Evolutionary conservation across 2,888 invertebrate species (phyloP).

Genomic region (Ametastegia equiseti): DNA sequence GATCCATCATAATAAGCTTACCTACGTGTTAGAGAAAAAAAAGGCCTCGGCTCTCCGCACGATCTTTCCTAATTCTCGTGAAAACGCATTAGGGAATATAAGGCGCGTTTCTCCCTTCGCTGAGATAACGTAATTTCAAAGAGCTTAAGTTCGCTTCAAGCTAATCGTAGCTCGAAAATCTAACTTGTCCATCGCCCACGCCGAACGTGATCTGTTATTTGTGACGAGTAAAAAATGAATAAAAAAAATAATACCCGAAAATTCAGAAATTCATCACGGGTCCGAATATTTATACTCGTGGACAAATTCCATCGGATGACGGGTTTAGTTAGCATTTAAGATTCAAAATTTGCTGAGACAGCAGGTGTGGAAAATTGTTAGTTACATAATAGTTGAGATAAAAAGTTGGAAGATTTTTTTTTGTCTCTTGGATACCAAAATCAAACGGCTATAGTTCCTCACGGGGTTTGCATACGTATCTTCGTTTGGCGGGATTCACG

Average conservation of each 20-base stretch:
- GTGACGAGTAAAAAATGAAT: not conserved
- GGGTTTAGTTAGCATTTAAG: not conserved
- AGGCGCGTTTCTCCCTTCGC: not conserved
- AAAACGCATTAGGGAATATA: slow-evolving; percentile 4
- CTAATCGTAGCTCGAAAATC: not conserved
- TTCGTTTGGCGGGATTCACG: not conserved
- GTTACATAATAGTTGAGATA: not conserved
- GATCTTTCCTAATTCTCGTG: not conserved
- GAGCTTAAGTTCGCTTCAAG: not conserved
- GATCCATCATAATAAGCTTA: slow-evolving; percentile 18
- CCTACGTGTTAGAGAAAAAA: not conserved
- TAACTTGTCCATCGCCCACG: too few relatives aligned
- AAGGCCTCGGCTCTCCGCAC: not conserved
- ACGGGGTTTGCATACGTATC: too few relatives aligned
- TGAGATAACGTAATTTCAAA: not conserved
- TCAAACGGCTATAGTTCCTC: not conserved
- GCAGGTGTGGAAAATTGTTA: not conserved
- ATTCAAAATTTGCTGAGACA: not conserved
- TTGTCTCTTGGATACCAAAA: too few relatives aligned
- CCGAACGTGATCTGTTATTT: not conserved
- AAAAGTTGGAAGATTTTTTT: not conserved
- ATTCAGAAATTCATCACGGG: too few relatives aligned
- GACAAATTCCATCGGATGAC: not conserved
- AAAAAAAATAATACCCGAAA: too few relatives aligned
- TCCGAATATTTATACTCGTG: too few relatives aligned